A percentile compares a stretch with the other conserved stretches of the same genome.
Evolutionary conservation across 2,113 vertebrate species (phyloP).

Genomic region (Trogon melanurus): DNA sequence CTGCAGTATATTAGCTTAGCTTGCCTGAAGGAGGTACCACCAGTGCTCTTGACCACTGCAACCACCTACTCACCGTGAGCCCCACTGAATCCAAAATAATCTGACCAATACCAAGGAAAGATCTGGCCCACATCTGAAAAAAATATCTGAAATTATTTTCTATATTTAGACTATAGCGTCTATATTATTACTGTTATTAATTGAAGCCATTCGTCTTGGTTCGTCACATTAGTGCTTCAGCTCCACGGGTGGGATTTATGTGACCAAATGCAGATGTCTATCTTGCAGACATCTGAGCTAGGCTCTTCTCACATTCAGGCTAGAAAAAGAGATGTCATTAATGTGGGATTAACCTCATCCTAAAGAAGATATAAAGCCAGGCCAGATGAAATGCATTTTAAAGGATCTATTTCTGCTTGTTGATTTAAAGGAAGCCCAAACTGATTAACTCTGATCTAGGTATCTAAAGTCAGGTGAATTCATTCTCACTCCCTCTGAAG

Average conservation of each 20-base stretch:
- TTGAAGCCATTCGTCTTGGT: constrained; percentile 49
- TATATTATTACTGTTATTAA: constrained; percentile 58
- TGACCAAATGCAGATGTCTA: constrained; percentile 69
- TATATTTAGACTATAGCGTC: constrained; percentile 38
- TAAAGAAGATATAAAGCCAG: constrained; percentile 22
- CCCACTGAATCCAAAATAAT: background rate
- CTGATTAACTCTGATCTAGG: background rate
- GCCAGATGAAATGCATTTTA: constrained; percentile 43
- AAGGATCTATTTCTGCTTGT: background rate
- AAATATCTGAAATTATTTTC: background rate
- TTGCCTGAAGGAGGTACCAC: background rate
- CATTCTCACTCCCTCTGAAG: background rate
- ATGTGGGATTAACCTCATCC: constrained; percentile 66
- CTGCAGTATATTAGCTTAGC: background rate
- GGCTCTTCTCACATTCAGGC: constrained; percentile 43
- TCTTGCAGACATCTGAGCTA: constrained; percentile 63
- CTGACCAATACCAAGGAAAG: background rate
- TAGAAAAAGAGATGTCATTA: constrained; percentile 54
- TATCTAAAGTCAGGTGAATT: constrained; percentile 24
- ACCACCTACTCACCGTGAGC: background rate
- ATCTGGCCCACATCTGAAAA: background rate
- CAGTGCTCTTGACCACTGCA: background rate
- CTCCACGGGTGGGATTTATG: constrained; percentile 66
- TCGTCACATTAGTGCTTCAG: constrained; percentile 14
- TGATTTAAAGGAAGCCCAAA: background rate